phyloP scores from a whole-genome alignment of 1,140 invertebrate genomes.

The Acromyrmex heyeri region DNA sequence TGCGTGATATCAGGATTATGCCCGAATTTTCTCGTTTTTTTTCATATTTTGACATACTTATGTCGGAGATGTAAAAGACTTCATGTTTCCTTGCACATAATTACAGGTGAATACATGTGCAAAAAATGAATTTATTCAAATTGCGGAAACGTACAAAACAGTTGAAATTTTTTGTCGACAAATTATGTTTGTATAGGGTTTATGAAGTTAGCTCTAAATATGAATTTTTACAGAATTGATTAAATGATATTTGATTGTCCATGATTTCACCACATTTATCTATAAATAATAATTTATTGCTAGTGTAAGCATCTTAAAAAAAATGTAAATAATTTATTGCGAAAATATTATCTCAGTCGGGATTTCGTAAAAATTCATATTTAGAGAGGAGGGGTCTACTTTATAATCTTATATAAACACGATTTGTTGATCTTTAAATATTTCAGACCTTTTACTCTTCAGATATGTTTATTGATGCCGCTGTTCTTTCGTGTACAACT shows the following conservation, averaged over 20 bases:
- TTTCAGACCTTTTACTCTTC: not conserved
- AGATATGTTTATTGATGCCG: not conserved
- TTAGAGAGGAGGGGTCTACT: too few species aligned
- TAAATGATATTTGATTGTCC: too few species aligned
- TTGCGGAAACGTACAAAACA: not conserved
- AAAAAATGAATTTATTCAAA: conserved; percentile 5
- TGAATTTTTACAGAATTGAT: too few species aligned
- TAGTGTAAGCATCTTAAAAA: too few species aligned
- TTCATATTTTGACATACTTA: not conserved
- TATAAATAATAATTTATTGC: too few species aligned
- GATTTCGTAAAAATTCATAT: too few species aligned
- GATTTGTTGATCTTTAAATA: too few species aligned
- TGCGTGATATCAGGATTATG: not conserved
- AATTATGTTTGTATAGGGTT: not conserved
- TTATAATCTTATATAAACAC: too few species aligned
- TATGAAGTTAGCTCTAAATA: too few species aligned
- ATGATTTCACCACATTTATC: too few species aligned
- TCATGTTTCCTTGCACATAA: not conserved
- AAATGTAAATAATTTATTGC: too few species aligned
- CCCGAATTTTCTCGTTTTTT: not conserved
- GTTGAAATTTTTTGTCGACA: not conserved
- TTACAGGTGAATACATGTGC: not conserved
- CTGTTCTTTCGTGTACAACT: not conserved
- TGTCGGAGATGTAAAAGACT: not conserved
- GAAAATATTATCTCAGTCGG: too few species aligned